Percentiles rank a stretch among this genome's conserved stretches.
These are phyloP conservation scores for Aspiorhynchus laticeps DNA, from an alignment of 2,113 vertebrate species.

Conservation along the genomic window DNA sequence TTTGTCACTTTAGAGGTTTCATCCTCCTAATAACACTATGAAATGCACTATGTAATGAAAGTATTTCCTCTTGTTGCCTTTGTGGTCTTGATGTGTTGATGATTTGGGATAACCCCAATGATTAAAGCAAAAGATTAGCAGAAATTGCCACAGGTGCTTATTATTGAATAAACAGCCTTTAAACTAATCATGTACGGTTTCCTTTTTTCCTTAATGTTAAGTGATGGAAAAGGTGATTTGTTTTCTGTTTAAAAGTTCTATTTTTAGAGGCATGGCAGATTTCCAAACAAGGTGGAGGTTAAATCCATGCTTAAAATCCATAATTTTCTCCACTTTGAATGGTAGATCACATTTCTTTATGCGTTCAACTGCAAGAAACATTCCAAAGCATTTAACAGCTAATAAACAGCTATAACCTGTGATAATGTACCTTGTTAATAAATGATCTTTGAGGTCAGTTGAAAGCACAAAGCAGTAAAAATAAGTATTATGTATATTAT, in stretches of 20 bases:
- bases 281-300: background rate
- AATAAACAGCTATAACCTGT: background rate
- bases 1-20: slow-evolving; percentile 32
- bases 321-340: background rate
- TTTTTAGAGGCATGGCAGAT: background rate
- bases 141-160: background rate
- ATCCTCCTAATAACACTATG: slow-evolving; percentile 7
- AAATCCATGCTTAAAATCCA: background rate
- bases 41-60: slow-evolving; percentile 9
- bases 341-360: background rate
- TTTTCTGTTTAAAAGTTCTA: background rate
- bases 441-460: background rate
- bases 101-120: background rate
- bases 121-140: background rate
- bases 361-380: background rate
- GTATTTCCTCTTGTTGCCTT: background rate
- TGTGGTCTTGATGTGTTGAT: slow-evolving; percentile 2
- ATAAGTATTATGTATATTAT: background rate
- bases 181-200: background rate
- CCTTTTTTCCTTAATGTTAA: background rate
- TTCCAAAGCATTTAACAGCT: background rate
- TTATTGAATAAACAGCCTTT: slow-evolving; percentile 19
- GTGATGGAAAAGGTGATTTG: background rate
- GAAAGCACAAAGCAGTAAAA: background rate
- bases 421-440: background rate